Base-by-base conservation (phyloP, 2,888 invertebrate genomes). In the Macropis europaea region DNA sequence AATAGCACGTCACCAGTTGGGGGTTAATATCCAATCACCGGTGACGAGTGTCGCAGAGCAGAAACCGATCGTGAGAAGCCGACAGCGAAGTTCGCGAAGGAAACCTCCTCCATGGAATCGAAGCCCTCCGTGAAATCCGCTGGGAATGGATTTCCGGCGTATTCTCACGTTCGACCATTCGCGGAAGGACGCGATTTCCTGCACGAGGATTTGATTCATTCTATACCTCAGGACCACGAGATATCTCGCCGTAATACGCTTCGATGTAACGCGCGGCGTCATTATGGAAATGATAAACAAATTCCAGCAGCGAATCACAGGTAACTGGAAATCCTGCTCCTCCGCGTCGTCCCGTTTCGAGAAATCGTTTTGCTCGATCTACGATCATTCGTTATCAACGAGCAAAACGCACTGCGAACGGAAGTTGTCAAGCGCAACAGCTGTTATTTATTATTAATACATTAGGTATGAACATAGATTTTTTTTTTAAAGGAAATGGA, bases 131-230 rank as follows among this genome's bases (percentile, higher is more conserved):
- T 52, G 61, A 70, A 59, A 66, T 66, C 63, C 76, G 77, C 80
- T 86, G 86, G 82, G 84, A 87, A 86, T 83, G 71, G 77, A 84
- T 82, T 83, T 84, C 82, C 82, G 83, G 83, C 75, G 77, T 81
- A 85, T 86, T 87, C 87, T 86, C 87, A 86, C 86, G 84, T 82
- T 79, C 76, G 72, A 42, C 57, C 60, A 22, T 71, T 72, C 70
- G 62, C 59, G 63, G 57, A 78, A 72, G 68, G 62, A 66, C 61
- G 52, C 56, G 66, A 72, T 73, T 75, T 73, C 62, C 71, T 72
- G 60, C 30, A 26, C 53, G 59, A 15, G 68, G 48, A 67, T 77
- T 71, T 36, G 53, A 64, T 50, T 59, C 43, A 17, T 36, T 36
- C 28, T 36, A 50, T 48, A n/a, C 45, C 24, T 9, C 15, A 42